These are phyloP conservation scores for Holothuria leucospilota DNA, from an alignment of 53 echinoderm and acorn worm species.

Conservation along the genomic window DNA sequence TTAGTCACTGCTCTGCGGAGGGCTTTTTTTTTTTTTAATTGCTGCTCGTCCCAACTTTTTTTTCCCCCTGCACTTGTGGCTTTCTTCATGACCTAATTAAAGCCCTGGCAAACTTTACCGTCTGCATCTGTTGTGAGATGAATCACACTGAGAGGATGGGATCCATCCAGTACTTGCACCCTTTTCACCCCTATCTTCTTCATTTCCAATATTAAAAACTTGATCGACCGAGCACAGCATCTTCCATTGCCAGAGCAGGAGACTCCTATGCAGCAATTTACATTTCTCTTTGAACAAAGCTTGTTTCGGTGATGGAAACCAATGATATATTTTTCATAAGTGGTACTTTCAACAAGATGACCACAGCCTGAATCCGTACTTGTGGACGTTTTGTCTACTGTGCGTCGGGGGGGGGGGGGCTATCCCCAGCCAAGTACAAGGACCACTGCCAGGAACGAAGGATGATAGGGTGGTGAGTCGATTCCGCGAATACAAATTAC, in stretches of 20 bases:
- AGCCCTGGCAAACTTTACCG: constrained; percentile 38
- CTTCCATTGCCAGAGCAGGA: background rate
- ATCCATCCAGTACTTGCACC: constrained; percentile 9
- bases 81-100: constrained; percentile 1
- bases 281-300: constrained; percentile 15
- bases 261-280: background rate
- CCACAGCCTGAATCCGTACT: too few species aligned
- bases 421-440: too few species aligned
- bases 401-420: too few species aligned
- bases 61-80: background rate
- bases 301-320: constrained; percentile 42
- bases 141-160: background rate
- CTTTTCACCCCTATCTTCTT: constrained; percentile 31
- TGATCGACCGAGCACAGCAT: background rate
- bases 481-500: too few species aligned
- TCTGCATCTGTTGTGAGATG: too few species aligned
- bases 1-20: background rate
- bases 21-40: constrained; percentile 26
- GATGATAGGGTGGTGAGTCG: too few species aligned
- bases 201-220: background rate
- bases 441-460: too few species aligned
- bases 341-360: too few species aligned
- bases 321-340: constrained; percentile 11
- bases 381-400: too few species aligned
- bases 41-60: constrained; percentile 8